Evolutionary conservation across 2,113 vertebrate species (phyloP).

Genomic region (Glaucidium brasilianum): DNA sequence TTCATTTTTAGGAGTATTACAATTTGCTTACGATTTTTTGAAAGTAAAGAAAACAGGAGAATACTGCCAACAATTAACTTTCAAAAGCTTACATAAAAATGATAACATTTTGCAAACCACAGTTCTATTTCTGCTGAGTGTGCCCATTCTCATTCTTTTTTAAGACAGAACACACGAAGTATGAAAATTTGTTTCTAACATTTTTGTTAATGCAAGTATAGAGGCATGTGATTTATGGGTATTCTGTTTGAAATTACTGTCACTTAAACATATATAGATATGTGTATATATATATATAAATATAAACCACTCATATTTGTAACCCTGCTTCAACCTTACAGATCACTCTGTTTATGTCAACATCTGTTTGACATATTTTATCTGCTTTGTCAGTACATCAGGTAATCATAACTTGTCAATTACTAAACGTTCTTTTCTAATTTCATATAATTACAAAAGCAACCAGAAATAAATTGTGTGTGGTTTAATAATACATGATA

Average conservation of each 20-base stretch:
- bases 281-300: neutral
- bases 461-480: constrained; percentile 40
- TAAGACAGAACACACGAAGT: neutral
- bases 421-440: constrained; percentile 18
- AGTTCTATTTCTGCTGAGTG: neutral
- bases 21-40: neutral
- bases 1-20: neutral
- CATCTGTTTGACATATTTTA: constrained; percentile 50
- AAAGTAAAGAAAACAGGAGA: neutral
- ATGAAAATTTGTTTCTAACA: neutral
- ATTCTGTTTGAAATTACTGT: neutral
- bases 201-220: neutral
- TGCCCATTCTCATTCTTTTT: neutral
- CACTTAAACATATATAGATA: neutral
- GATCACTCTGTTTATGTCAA: constrained; percentile 68
- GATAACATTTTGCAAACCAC: neutral
- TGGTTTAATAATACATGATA: constrained; percentile 47
- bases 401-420: constrained; percentile 31
- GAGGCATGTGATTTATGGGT: neutral
- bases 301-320: neutral
- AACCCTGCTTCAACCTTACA: constrained; percentile 51
- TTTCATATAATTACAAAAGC: constrained; percentile 53
- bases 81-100: neutral
- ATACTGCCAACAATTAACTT: neutral
- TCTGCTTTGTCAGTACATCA: constrained; percentile 52